These are phyloP conservation scores for Acanthosepion esculentum DNA, from an alignment of 2,888 invertebrate species.

Conservation along the genomic window DNA sequence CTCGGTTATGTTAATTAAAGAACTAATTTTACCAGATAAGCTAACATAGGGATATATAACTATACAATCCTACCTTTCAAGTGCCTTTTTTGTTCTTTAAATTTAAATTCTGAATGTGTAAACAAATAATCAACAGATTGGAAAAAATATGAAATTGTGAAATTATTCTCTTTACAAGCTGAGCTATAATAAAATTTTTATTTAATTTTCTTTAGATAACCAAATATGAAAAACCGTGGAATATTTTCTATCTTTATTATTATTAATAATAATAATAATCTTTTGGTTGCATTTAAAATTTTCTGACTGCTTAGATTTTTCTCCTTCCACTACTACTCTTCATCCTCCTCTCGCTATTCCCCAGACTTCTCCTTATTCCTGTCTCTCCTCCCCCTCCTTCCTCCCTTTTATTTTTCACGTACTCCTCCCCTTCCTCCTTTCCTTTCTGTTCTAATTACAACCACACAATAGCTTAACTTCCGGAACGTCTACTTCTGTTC, in stretches of 20 bases:
- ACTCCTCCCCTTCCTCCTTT: not conserved
- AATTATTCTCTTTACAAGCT: too few species aligned
- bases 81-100: not conserved
- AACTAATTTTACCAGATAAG: not conserved
- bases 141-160: not conserved
- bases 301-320: not conserved
- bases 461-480: conserved; percentile 33
- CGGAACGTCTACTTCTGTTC: conserved; percentile 12
- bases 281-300: not conserved
- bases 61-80: not conserved
- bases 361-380: not conserved
- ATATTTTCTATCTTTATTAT: not conserved
- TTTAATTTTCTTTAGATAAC: not conserved
- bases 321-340: not conserved
- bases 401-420: not conserved
- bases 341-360: not conserved
- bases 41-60: not conserved
- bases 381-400: not conserved
- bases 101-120: not conserved
- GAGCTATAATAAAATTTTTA: not conserved
- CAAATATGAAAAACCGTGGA: not conserved
- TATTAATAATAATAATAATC: not conserved
- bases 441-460: not conserved
- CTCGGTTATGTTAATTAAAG: not conserved
- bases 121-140: conserved; percentile 33